Base-by-base conservation (phyloP, 2,113 vertebrate genomes). In the Reinhardtius hippoglossoides region DNA sequence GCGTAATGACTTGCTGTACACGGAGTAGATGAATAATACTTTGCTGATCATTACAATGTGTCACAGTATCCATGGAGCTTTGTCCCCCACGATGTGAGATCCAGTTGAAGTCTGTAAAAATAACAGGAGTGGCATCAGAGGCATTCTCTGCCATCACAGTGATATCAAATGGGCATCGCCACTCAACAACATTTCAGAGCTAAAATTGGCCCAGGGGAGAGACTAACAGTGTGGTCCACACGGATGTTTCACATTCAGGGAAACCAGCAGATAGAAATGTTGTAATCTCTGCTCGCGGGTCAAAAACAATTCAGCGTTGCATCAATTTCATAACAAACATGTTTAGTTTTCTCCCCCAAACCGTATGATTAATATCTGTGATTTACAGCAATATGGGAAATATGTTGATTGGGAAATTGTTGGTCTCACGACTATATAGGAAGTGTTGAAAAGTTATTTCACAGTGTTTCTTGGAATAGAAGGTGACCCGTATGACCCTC, bases 61-160 rank as follows among this genome's bases (percentile, higher is more conserved):
- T 64, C 54, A 64, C 6, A 42, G 62, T 68, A 50, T 67, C 46
- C 4, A 13, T 52, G 72, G 7, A 5, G 58, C 73, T 79, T 81
- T 76, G 79, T 80, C 60, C 78, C 63, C 55, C 60, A 57, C 67
- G 35, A 48, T 37, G 75, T 78, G 77, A 59, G 68, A 90, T 84
- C 69, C 81, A 72, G 72, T 68, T 81, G 65, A 86, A 78, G 81
- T 86, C 85, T 84, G 76, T 91, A 93, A 91, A 94, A 93, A 93
- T 91, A 94, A 88, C 87, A 87, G 67, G 75, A 85, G 83, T 18
- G 72, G 79, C 92, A 88, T 89, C 21, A 59, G 76, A 72, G 4
- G 80, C 74, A 89, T 92, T 92, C 86, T 75, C 62, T 71, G 50
- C 76, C 82, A 87, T 90, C 80, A 79, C 57, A 83, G 76, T 84